A percentile compares a stretch with the other conserved stretches of the same genome.
phyloP scores from a whole-genome alignment of 2,113 vertebrate genomes.

The Bolborhynchus lineola region DNA sequence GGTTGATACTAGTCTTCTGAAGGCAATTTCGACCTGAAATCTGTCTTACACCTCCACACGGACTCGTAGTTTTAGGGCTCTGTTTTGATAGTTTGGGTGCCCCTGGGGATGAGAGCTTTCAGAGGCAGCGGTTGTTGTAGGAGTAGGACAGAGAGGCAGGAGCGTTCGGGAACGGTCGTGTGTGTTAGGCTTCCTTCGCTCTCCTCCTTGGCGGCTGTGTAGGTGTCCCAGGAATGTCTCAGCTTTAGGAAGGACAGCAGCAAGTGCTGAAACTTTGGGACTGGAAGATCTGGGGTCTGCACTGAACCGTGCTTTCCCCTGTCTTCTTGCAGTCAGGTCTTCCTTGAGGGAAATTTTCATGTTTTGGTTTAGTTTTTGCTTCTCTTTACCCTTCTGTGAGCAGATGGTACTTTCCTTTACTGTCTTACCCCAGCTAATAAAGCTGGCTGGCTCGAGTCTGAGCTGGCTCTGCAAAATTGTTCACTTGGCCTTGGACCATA shows the following conservation, averaged over 20 bases:
- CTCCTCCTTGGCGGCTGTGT: not conserved
- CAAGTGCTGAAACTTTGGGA: conserved; percentile 58
- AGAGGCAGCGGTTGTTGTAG: not conserved
- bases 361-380: not conserved
- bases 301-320: not conserved
- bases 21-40: not conserved
- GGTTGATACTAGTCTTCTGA: not conserved
- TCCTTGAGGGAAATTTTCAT: not conserved
- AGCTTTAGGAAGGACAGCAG: conserved; percentile 52
- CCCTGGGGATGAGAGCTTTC: not conserved
- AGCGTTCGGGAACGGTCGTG: not conserved
- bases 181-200: not conserved
- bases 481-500: not conserved
- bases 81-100: not conserved
- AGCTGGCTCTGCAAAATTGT: not conserved
- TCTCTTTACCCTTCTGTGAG: not conserved
- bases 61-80: not conserved
- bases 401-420: not conserved
- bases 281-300: not conserved
- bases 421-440: not conserved
- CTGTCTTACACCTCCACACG: rapidly evolving
- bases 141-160: not conserved
- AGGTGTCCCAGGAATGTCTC: not conserved
- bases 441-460: not conserved
- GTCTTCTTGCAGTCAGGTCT: not conserved